Base-by-base conservation (phyloP, 2,797 vertebrate species). In the Forpus xanthops region DNA sequence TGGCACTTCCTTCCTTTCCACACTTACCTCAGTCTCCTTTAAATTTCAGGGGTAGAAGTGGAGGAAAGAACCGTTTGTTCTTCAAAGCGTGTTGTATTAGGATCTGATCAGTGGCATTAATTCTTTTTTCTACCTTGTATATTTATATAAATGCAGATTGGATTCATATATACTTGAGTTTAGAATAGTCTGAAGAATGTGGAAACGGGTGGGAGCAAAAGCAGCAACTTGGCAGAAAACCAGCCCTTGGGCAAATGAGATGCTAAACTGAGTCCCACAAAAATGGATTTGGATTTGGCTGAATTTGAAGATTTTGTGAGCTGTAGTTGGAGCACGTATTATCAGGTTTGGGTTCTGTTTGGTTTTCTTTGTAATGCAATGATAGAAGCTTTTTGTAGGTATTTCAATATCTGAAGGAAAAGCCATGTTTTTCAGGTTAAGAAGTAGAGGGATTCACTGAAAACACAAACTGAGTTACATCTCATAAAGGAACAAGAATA, bases 211-310 rank as follows among this genome's bases (percentile, higher is more conserved):
- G 80, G 87, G 79, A 95, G 89, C 79, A 87, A 95, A 94, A 87
- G 85, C 82, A 90, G 82, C 89, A 92, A 82, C 89, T 95, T 96
- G 96, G 92, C 91, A 94, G 73, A 45, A 83, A 96, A 96, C 95
- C 15, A 95, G 60, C 91, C 94, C 92, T 89, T 90, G 87, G 94
- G 94, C 95, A 94, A 95, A 78, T 88, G 87, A 93, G 92, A 93
- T 93, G 76, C 79, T 96, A 92, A 95, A 87, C 85, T 49, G 76
- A 94, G 92, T 81, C 93, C 91, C 86, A 87, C 60, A 92, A 93
- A 96, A 96, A 96, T 45, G 96, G 95, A 89, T 97, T 94, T 94
- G 88, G 79, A 93, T 94, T 96, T 96, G 89, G 94, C 95, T 90
- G 92, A 79, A 87, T 80, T 45, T 55, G 73, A 90, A 91, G 82